phyloP scores from a whole-genome alignment of 2,888 invertebrate genomes.

The Zhuqinia jingwanae region DNA sequence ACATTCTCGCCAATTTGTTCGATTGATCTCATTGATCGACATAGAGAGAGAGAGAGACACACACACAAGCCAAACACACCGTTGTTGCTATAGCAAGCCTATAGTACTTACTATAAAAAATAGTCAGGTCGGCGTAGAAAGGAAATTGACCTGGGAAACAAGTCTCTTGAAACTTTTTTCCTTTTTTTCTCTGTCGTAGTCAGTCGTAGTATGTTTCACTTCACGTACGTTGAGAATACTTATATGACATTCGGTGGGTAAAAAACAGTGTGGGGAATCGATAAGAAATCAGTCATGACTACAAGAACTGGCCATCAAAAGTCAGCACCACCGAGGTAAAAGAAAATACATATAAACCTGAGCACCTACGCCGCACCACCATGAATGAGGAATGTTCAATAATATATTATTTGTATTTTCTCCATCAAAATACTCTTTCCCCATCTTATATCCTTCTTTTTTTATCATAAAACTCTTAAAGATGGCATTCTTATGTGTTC shows the following conservation, averaged over 20 bases:
- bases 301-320: neutral
- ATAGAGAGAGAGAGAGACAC: neutral
- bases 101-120: neutral
- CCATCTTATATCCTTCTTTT: conserved; percentile 35
- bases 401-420: no score
- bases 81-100: neutral
- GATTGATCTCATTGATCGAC: conserved; percentile 60
- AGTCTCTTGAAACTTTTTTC: neutral
- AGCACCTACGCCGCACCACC: no score
- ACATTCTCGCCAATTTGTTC: conserved; percentile 61
- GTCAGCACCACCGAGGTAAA: no score
- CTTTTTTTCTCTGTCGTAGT: neutral
- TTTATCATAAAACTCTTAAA: neutral
- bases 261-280: conserved; percentile 22
- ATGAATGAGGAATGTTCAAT: conserved; percentile 37
- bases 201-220: neutral
- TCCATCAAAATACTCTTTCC: no score
- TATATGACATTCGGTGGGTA: no score
- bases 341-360: no score
- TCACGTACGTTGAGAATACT: no score
- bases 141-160: conserved; percentile 12
- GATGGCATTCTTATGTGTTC: neutral
- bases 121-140: neutral
- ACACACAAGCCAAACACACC: conserved; percentile 7
- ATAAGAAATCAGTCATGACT: conserved; percentile 45